Percentiles rank a stretch among this genome's conserved stretches.
These are phyloP conservation scores for Gonioctena quinquepunctata DNA, from an alignment of 1,140 invertebrate species.

Conservation along the genomic window DNA sequence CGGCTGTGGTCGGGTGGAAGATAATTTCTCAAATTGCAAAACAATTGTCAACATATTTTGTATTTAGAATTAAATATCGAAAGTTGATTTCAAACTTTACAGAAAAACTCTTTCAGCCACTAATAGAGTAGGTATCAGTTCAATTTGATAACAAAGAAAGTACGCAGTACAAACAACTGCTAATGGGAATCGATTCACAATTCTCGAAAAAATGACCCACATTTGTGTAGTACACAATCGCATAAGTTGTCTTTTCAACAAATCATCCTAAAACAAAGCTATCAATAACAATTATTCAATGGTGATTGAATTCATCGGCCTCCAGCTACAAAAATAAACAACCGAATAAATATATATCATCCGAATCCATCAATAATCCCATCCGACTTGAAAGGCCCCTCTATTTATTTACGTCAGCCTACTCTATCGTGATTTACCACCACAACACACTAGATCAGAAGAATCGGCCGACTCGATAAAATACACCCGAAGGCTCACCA, in stretches of 20 bases:
- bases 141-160: too few species aligned
- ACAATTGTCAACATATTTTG: too few species aligned
- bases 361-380: not conserved
- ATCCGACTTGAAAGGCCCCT: not conserved
- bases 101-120: too few species aligned
- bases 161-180: too few species aligned
- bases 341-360: not conserved
- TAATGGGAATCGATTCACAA: too few species aligned
- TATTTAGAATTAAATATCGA: too few species aligned
- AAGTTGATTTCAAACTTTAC: too few species aligned
- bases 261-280: not conserved
- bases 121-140: too few species aligned
- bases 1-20: too few species aligned
- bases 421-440: not conserved
- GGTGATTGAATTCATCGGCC: not conserved
- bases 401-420: not conserved
- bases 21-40: too few species aligned
- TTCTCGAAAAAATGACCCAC: too few species aligned
- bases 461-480: not conserved
- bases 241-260: not conserved
- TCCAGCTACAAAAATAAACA: not conserved
- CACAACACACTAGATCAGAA: not conserved
- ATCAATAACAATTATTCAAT: not conserved
- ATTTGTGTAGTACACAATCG: too few species aligned
- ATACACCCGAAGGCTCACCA: not conserved